Percentiles rank a stretch among this genome's conserved stretches.
phyloP scores from a whole-genome alignment of 2,888 invertebrate genomes.

The Meandrusa payeni region DNA sequence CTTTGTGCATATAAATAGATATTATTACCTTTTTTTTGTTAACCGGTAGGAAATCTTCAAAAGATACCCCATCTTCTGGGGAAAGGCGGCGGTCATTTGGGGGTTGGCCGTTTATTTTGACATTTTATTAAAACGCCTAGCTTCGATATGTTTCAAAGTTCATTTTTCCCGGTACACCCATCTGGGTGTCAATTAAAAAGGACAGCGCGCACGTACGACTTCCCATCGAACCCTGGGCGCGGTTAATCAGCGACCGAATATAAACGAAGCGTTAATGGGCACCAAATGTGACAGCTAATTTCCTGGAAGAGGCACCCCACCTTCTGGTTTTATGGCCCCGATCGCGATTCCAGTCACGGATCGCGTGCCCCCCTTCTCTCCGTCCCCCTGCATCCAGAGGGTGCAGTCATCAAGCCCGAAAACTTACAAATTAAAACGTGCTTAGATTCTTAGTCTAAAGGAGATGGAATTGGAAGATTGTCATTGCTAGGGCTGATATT shows the following conservation, averaged over 20 bases:
- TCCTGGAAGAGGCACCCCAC: conserved; percentile 62
- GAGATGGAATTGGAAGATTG: conserved; percentile 7
- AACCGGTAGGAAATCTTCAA: too few relatives aligned
- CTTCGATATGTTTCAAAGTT: background rate
- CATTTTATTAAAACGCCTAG: background rate
- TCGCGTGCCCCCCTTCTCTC: conserved; percentile 24
- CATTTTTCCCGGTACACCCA: conserved; percentile 6
- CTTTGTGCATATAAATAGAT: too few relatives aligned
- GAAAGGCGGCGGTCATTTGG: too few relatives aligned
- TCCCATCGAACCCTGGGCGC: conserved; percentile 27
- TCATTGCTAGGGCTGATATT: conserved; percentile 2
- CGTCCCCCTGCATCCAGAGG: conserved; percentile 35
- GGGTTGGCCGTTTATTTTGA: too few relatives aligned
- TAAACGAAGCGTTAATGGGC: conserved; percentile 51
- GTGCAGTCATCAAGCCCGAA: conserved; percentile 65
- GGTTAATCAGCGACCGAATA: conserved; percentile 51
- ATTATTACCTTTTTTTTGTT: too few relatives aligned
- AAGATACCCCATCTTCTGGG: too few relatives aligned
- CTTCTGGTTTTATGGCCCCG: conserved; percentile 60
- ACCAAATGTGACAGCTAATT: conserved; percentile 76
- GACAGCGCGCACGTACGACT: conserved; percentile 19
- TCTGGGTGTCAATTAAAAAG: conserved; percentile 15
- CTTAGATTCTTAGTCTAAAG: conserved; percentile 49
- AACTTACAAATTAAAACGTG: conserved; percentile 75
- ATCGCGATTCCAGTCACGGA: conserved; percentile 64